Evolutionary conservation across 1,140 invertebrate genomes (phyloP).

Genomic region (Telenomus remus): DNA sequence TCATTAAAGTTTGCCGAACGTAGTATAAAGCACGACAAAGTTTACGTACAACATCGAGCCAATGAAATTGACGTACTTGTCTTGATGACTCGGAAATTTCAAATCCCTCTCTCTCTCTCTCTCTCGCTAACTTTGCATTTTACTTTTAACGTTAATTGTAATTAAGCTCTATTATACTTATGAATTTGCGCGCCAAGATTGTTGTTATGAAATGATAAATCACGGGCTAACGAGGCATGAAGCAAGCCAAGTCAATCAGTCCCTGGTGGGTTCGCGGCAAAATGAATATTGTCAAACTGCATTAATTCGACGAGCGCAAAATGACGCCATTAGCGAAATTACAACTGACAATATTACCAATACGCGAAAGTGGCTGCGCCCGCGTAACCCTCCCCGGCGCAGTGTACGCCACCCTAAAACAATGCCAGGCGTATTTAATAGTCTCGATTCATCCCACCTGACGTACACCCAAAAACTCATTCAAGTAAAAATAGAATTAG

Average conservation of each 20-base stretch:
- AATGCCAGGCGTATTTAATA: constrained; percentile 53
- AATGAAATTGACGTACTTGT: constrained; percentile 41
- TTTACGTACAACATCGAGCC: constrained; percentile 52
- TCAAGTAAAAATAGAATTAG: constrained; percentile 54
- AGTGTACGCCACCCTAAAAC: constrained; percentile 48
- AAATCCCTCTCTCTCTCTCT: constrained; percentile 39
- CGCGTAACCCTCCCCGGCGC: constrained; percentile 18
- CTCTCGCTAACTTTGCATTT: neutral
- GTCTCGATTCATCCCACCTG: constrained; percentile 53
- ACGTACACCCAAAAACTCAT: constrained; percentile 49
- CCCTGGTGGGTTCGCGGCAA: constrained; percentile 19
- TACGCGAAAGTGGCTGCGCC: constrained; percentile 59
- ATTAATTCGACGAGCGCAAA: constrained; percentile 37
- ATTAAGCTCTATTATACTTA: constrained; percentile 19
- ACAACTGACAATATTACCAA: constrained; percentile 69
- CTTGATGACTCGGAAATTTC: constrained; percentile 43
- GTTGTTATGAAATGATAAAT: no score
- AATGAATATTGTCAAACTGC: constrained; percentile 45
- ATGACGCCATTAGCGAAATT: constrained; percentile 71
- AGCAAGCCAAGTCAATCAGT: constrained; percentile 32
- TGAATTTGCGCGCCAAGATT: no score
- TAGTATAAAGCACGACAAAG: constrained; percentile 59
- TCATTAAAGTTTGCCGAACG: constrained; percentile 67
- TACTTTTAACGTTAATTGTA: constrained; percentile 9
- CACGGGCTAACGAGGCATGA: constrained; percentile 23